Conservation (phyloP, 2,888 invertebrate genomes). For the Melanchra persicariae region DNA sequence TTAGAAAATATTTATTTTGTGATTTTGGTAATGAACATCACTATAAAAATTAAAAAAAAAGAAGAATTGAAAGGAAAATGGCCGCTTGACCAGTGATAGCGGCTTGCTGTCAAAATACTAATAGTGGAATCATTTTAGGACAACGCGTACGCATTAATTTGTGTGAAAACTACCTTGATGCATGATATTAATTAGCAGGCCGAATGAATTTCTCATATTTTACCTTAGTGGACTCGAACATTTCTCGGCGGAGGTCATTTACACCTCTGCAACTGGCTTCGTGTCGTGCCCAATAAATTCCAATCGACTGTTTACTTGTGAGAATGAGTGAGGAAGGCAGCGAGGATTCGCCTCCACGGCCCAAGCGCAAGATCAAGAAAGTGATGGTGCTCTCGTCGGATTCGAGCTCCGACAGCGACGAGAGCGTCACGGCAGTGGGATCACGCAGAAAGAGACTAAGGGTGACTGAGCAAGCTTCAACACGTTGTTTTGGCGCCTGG, state of each 20-base stretch:
- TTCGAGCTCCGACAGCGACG: constrained; percentile 87
- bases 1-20: background rate
- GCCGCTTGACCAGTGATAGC: constrained; percentile 87
- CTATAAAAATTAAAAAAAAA: constrained; percentile 56
- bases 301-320: constrained; percentile 73
- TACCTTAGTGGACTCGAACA: constrained; percentile 72
- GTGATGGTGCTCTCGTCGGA: constrained; percentile 81
- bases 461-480: constrained; percentile 73
- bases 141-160: constrained; percentile 76
- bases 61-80: constrained; percentile 83
- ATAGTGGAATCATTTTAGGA: constrained; percentile 80
- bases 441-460: constrained; percentile 87
- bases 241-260: constrained; percentile 83
- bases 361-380: constrained; percentile 82
- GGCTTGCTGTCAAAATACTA: constrained; percentile 91
- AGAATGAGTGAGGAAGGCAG: constrained; percentile 85
- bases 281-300: constrained; percentile 81
- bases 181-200: constrained; percentile 71
- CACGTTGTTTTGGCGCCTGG: constrained; percentile 19
- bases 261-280: constrained; percentile 86
- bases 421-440: constrained; percentile 80
- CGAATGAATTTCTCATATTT: constrained; percentile 77
- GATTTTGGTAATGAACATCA: constrained; percentile 23
- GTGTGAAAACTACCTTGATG: constrained; percentile 70
- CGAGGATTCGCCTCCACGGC: constrained; percentile 81